Evolutionary conservation across 1,140 invertebrate genomes (phyloP), one percentile per base, ranked within the genome.

Genomic region (Drosophila quadrilineata): DNA sequence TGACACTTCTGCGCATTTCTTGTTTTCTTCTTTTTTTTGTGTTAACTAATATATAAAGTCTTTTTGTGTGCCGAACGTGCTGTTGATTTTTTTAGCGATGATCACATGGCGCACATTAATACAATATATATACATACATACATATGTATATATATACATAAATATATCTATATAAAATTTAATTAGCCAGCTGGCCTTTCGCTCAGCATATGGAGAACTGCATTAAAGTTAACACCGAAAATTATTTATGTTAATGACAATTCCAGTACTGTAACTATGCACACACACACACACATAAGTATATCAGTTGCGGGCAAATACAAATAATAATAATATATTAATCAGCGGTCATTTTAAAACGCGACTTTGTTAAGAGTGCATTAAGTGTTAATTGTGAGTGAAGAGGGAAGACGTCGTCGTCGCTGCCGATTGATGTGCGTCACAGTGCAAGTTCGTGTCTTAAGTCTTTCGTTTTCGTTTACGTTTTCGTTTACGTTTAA

Each of bases 51-150:
- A 80, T 80, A 71, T 75, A 71, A 65, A 75, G 35, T 57, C 54
- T 82, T 72, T 75, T 82, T 82, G 68, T 82, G 38, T 69, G 62
- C 33, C 62, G 68, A 82, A 82, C 72, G 65, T 84, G 64, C 64
- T 74, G 70, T 71, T 85, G 58, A 71, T 77, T 85, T 85, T n/a
- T 85, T 85, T 69, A 72, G 80, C 70, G 80, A 85, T 85, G 80
- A 85, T 79, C 80, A 71, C 80, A 85, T 85, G 64, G 59, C n/a
- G 54, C 57, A 70, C 14, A n/a, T n/a, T n/a, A n/a, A n/a, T n/a
- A n/a, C 40, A 58, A 68, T 26, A 58, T 52, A 31, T 28, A 26
- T 50, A 72, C 28, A 33, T 41, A 10, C 33, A n/a, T 6, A 36
- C 36, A 52, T 38, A 33, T 10, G 35, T 10, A 17, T n/a, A 41